A percentile compares a stretch with the other conserved stretches of the same genome.
Evolutionary conservation across 1,140 invertebrate species (phyloP).

Genomic region (Chrysopa pallens): DNA sequence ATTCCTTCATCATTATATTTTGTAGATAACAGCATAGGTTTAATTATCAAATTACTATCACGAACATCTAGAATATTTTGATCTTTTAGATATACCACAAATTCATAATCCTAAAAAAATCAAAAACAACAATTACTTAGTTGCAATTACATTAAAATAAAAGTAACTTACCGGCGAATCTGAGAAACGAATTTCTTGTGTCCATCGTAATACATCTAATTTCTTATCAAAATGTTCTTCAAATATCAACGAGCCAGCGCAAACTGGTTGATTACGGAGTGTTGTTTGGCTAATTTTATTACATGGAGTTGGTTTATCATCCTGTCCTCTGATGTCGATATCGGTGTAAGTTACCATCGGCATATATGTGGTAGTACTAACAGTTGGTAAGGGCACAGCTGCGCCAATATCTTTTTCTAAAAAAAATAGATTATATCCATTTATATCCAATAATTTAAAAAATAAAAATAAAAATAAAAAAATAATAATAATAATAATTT

Average conservation of each 20-base stretch:
- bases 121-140: conserved; percentile 2
- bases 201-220: conserved; percentile 19
- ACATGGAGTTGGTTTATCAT: background rate
- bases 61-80: background rate
- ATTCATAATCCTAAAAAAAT: conserved; percentile 36
- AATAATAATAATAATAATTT: too few relatives aligned
- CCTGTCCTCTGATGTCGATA: too few relatives aligned
- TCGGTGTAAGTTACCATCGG: too few relatives aligned
- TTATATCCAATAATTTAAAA: too few relatives aligned
- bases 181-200: conserved; percentile 26
- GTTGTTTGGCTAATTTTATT: conserved; percentile 1
- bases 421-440: too few relatives aligned
- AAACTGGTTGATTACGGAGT: conserved; percentile 10
- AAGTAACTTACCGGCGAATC: conserved; percentile 13
- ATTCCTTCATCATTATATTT: too few relatives aligned
- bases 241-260: conserved; percentile 19
- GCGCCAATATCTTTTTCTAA: too few relatives aligned
- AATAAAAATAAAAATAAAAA: too few relatives aligned
- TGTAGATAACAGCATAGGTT: too few relatives aligned
- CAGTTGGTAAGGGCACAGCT: too few relatives aligned
- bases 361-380: too few relatives aligned
- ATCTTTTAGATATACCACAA: conserved; percentile 45
- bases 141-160: background rate
- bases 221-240: conserved; percentile 15
- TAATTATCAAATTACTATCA: conserved; percentile 21